These are phyloP conservation scores for Capitella teleta DNA, from an alignment of 1,140 invertebrate species.

Conservation along the genomic window DNA sequence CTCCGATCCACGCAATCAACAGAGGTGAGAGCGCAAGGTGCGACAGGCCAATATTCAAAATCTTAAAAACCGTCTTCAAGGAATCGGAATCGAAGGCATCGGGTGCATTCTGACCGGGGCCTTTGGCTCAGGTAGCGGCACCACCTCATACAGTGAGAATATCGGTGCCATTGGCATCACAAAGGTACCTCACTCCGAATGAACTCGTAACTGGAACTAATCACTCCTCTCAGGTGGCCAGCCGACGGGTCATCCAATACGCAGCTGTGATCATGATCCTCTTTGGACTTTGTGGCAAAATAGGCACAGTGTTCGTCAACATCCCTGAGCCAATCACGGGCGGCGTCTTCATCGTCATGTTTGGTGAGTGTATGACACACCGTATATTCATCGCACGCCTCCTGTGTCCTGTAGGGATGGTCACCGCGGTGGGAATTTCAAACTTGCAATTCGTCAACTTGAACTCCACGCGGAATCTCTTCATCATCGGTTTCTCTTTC, in stretches of 20 bases:
- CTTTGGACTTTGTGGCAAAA: constrained; percentile 55
- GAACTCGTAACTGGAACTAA: background rate
- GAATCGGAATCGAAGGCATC: constrained; percentile 71
- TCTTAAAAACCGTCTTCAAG: no score
- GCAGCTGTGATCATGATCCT: background rate
- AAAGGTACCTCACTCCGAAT: constrained; percentile 35
- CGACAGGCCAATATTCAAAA: no score
- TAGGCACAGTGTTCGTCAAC: constrained; percentile 74
- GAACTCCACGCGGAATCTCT: constrained; percentile 11
- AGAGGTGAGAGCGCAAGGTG: no score
- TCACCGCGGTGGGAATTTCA: constrained; percentile 9
- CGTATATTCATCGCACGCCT: no score
- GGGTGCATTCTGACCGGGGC: constrained; percentile 70
- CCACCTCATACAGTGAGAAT: constrained; percentile 71
- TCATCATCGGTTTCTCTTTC: constrained; percentile 13
- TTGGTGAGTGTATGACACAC: constrained; percentile 44
- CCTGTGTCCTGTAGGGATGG: constrained; percentile 11
- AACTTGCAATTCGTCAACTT: constrained; percentile 13
- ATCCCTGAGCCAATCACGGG: constrained; percentile 81
- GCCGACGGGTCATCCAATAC: background rate
- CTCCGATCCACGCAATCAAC: constrained; percentile 11
- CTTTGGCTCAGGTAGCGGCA: constrained; percentile 69
- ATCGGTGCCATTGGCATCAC: constrained; percentile 72
- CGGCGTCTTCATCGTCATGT: constrained; percentile 75
- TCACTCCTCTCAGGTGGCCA: constrained; percentile 9